Evolutionary conservation across 2,113 vertebrate genomes (phyloP).

Genomic region (Nannospalax galili): DNA sequence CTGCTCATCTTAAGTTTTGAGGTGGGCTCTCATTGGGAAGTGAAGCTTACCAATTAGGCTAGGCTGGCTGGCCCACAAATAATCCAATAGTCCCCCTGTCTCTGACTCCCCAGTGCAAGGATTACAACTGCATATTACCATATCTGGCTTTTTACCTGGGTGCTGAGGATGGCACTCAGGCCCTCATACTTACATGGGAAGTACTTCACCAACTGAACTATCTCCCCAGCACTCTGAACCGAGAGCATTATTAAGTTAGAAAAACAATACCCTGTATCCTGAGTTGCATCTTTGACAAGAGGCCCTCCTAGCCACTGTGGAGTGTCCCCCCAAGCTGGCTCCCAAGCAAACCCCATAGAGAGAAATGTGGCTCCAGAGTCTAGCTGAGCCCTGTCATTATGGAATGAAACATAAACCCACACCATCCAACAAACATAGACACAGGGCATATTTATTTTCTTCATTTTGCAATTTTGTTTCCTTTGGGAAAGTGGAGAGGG

Average conservation of each 20-base stretch:
- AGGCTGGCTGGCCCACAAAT: not conserved
- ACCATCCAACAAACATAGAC: constrained; percentile 43
- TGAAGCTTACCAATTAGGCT: not conserved
- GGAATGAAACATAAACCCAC: constrained; percentile 18
- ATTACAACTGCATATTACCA: not conserved
- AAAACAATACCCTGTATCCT: not conserved
- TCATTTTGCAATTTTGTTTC: constrained; percentile 45
- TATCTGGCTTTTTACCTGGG: not conserved
- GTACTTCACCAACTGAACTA: not conserved
- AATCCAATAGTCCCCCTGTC: not conserved
- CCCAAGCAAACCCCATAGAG: not conserved
- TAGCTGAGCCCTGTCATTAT: constrained; percentile 51
- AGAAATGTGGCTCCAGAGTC: constrained; percentile 29
- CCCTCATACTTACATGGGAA: not conserved
- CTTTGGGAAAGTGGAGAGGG: constrained; percentile 30
- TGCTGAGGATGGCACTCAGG: not conserved
- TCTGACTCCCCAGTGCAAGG: not conserved
- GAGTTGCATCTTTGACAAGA: not conserved
- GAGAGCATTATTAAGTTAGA: not conserved
- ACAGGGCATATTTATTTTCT: constrained; percentile 24
- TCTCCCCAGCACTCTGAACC: not conserved
- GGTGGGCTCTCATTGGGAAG: not conserved
- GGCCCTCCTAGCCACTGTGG: not conserved
- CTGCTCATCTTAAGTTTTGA: not conserved
- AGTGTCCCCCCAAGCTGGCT: constrained; percentile 32